Evolutionary conservation across 92 coral and sea anemone species (phyloP), one percentile per base, ranked within the genome.

Genomic region (Ricordea florida): DNA sequence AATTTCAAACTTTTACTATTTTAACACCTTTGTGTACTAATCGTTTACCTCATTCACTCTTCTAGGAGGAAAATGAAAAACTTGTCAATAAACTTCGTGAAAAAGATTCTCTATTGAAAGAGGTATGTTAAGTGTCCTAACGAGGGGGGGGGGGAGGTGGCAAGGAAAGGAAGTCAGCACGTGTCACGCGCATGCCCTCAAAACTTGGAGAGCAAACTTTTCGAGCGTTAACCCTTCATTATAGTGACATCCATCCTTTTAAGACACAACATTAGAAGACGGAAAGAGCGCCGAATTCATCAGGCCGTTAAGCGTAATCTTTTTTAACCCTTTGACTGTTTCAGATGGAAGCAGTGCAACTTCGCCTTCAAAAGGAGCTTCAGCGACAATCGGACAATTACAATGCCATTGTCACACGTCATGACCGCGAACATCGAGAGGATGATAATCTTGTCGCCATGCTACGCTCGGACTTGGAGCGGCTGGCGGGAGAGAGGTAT

Each of bases 381-480:
- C 78, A 82, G 32, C 83, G 90, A 0, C 75, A 92, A 51, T 75
- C 85, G 15, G 93, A 72, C 33, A 85, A 90, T n/a, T 74, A 88
- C 33, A 86, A 93, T 45, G 75, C 83, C 83, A 58, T 92, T 43
- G 53, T 86, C 65, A 76, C 89, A 0, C 88, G 98, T 6, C 93
- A 88, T 18, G 98, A 94, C 50, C 77, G 98, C 9, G 97, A 94
- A 38, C 89, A 85, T 42, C 93, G 80, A 22, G 98, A 94, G 51
- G 89, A 87, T 36, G 86, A 87, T 36, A 94, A 94, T 65, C 89
- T 92, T 1, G 90, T 71, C 11, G 74, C 86, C 64, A 91, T 94
- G 93, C 84, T 94, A 28, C 91, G 91, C 66, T 93, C 97, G 10
- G 98, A 94, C 68, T 86, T 89, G 46, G 97, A 92, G 33, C 78